phyloP scores from a whole-genome alignment of 2,888 invertebrate species.

The Erynnis tages region DNA sequence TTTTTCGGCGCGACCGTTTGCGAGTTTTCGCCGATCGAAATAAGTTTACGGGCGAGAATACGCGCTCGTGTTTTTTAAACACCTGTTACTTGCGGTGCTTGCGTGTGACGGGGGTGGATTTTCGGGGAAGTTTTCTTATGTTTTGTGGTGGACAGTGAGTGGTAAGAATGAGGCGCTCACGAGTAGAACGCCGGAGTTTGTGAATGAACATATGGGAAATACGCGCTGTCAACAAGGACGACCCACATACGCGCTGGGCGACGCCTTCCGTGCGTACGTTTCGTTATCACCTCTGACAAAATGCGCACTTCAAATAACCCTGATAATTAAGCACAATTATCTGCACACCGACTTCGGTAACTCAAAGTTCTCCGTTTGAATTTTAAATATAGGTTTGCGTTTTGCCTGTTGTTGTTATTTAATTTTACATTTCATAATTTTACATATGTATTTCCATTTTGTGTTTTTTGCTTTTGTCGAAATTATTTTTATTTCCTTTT shows the following conservation, averaged over 20 bases:
- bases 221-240: background rate
- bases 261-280: background rate
- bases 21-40: background rate
- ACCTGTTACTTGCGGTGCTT: slow-evolving; percentile 19
- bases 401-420: too few relatives aligned
- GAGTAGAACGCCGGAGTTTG: background rate
- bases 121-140: background rate
- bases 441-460: too few relatives aligned
- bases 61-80: slow-evolving; percentile 2
- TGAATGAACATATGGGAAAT: background rate
- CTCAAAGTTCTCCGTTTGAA: too few relatives aligned
- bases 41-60: slow-evolving; percentile 8
- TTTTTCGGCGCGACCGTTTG: slow-evolving; percentile 3
- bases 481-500: too few relatives aligned
- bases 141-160: too few relatives aligned
- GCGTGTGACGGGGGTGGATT: background rate
- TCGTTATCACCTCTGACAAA: background rate
- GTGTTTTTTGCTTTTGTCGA: too few relatives aligned
- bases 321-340: background rate
- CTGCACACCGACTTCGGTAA: too few relatives aligned
- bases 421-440: too few relatives aligned
- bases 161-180: background rate
- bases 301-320: background rate
- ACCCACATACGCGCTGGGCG: background rate
- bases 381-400: too few relatives aligned